Evolutionary conservation across 2,888 invertebrate species (phyloP), one percentile per base, ranked within the genome.

Genomic region (Strigamia transsilvanica): DNA sequence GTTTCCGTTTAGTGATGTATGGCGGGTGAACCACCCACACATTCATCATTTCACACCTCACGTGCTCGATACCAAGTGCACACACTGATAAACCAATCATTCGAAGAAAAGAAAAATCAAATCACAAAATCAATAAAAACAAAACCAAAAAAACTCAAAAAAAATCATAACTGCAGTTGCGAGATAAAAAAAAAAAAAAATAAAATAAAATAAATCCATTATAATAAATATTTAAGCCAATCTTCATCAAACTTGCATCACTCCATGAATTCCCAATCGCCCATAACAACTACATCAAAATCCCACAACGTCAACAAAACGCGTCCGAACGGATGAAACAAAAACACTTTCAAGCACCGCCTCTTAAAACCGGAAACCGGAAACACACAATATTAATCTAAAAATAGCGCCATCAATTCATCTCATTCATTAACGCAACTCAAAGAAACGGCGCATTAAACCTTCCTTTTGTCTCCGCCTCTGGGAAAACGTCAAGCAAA

Each of bases 201-300:
- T n/a, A n/a, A n/a, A n/a, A n/a, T n/a, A 42, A 42, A 51, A 51
- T 9, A 51, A 51, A 51, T 51, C n/a, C n/a, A 51, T 51, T 51
- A n/a, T 15, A 51, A 51, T 51, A 51, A 51, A 51, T 15, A 15
- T 51, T 51, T 51, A 13, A 51, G 1, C 9, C 15, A 51, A 15
- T n/a, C 51, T 51, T 51, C 51, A 51, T 51, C 51, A 51, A 51
- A 51, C 51, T 51, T 51, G 51, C 51, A 51, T 51, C 51, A 51
- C 9, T 6, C 51, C 51, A 51, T n/a, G 51, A 51, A 51, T n/a
- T n/a, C 51, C 15, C n/a, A n/a, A 27, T 27, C 27, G 27, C 27
- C 3, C 27, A 27, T 27, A 27, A 27, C 27, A 3, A 27, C 2
- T 5, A 5, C 42, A 42, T 12, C 42, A 42, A 42, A 9, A 42